phyloP scores from a whole-genome alignment of 2,888 invertebrate species.

The Junonia oenone region DNA sequence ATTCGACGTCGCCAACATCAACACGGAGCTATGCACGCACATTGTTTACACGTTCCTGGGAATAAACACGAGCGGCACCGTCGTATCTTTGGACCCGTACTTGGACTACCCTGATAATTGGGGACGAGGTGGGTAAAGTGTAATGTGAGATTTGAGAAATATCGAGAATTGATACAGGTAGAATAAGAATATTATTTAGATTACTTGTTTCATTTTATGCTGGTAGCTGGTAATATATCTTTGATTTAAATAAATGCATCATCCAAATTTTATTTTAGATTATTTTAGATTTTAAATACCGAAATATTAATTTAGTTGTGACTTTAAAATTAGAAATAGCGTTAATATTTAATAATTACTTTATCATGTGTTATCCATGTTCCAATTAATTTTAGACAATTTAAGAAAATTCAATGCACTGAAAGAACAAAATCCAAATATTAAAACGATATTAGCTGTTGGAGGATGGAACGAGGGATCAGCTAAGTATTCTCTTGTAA shows the following conservation, averaged over 20 bases:
- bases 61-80: slow-evolving; percentile 70
- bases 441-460: slow-evolving; percentile 82
- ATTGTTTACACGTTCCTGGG: slow-evolving; percentile 87
- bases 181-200: neutral
- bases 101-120: slow-evolving; percentile 82
- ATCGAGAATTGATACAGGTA: too few relatives aligned
- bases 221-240: too few relatives aligned
- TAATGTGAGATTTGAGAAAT: neutral
- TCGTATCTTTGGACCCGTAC: slow-evolving; percentile 79
- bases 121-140: slow-evolving; percentile 60
- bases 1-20: slow-evolving; percentile 82
- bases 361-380: too few relatives aligned
- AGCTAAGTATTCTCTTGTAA: slow-evolving; percentile 75
- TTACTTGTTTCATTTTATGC: neutral
- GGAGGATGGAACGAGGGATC: slow-evolving; percentile 86
- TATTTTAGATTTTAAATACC: too few relatives aligned
- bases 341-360: too few relatives aligned
- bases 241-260: too few relatives aligned
- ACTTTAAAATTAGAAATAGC: too few relatives aligned
- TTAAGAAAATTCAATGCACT: slow-evolving; percentile 75
- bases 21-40: slow-evolving; percentile 86
- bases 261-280: too few relatives aligned
- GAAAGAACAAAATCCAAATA: slow-evolving; percentile 66
- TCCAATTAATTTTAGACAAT: too few relatives aligned
- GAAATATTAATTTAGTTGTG: too few relatives aligned